Evolutionary conservation across 2,113 vertebrate genomes (phyloP).

Genomic region (Oceanites oceanicus): DNA sequence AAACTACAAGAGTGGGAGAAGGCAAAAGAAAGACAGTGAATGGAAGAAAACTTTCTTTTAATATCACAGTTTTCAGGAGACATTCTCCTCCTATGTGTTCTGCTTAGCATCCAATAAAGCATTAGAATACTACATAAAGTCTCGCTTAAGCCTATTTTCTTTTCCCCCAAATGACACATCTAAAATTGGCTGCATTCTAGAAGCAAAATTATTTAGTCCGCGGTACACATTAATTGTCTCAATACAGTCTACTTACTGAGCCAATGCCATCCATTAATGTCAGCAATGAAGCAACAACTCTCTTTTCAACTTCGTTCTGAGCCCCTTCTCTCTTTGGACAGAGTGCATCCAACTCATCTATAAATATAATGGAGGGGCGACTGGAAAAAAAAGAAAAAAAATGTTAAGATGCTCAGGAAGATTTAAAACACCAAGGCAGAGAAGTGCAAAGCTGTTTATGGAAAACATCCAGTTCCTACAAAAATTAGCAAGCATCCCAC

Average conservation of each 20-base stretch:
- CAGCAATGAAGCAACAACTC: conserved; percentile 91
- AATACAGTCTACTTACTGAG: conserved; percentile 77
- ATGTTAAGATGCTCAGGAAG: not conserved
- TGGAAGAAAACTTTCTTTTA: not conserved
- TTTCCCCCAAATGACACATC: not conserved
- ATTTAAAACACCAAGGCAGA: not conserved
- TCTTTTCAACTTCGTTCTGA: conserved; percentile 96
- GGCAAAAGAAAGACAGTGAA: not conserved
- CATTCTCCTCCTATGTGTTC: not conserved
- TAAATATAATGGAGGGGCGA: conserved; percentile 91
- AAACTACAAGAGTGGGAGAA: not conserved
- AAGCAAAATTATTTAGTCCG: not conserved
- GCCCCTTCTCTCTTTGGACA: conserved; percentile 91
- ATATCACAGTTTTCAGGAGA: not conserved
- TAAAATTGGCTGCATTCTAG: not conserved
- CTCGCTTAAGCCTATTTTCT: not conserved
- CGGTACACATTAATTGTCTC: not conserved
- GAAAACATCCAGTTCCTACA: not conserved
- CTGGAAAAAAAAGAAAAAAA: conserved; percentile 57
- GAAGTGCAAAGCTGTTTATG: not conserved
- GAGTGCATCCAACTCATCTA: conserved; percentile 94
- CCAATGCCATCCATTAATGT: conserved; percentile 97
- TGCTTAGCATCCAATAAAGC: not conserved
- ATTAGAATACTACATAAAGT: not conserved
- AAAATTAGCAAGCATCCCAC: not conserved